Conservation (phyloP, 2,797 vertebrate genomes). For the Scolopax bukidnonensis region DNA sequence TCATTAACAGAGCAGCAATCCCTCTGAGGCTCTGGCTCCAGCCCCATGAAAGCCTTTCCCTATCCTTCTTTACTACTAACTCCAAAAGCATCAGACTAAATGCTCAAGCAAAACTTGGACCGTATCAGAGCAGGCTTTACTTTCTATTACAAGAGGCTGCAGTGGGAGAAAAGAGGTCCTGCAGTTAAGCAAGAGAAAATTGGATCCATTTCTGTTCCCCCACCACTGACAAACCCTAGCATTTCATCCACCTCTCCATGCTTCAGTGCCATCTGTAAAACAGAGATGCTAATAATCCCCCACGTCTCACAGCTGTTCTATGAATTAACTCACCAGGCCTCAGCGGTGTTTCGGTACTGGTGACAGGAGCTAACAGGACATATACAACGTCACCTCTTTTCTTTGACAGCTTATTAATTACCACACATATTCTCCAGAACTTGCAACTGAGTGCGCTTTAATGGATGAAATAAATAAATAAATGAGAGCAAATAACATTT, state of each 20-base stretch:
- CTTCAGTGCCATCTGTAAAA: conserved; percentile 26
- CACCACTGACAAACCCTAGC: background rate
- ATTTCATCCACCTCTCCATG: background rate
- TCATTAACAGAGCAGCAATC: background rate
- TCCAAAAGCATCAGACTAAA: background rate
- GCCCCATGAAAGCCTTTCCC: background rate
- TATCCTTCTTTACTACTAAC: background rate
- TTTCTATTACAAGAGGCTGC: background rate
- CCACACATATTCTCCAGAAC: background rate
- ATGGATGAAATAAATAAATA: conserved; percentile 19
- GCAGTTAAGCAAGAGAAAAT: background rate
- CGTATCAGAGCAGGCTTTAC: background rate
- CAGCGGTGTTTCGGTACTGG: background rate
- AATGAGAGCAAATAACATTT: background rate
- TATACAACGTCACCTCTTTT: background rate
- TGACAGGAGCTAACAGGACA: background rate
- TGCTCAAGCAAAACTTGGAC: background rate
- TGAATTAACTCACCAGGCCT: background rate
- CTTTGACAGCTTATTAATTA: conserved; percentile 29
- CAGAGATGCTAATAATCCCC: conserved; percentile 16
- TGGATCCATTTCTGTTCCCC: background rate
- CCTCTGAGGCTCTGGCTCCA: background rate
- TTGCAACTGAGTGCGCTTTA: background rate
- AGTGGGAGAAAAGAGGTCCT: background rate
- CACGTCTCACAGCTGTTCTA: conserved; percentile 37